phyloP scores from a whole-genome alignment of 2,797 vertebrate genomes.

The Rallus crepitans region DNA sequence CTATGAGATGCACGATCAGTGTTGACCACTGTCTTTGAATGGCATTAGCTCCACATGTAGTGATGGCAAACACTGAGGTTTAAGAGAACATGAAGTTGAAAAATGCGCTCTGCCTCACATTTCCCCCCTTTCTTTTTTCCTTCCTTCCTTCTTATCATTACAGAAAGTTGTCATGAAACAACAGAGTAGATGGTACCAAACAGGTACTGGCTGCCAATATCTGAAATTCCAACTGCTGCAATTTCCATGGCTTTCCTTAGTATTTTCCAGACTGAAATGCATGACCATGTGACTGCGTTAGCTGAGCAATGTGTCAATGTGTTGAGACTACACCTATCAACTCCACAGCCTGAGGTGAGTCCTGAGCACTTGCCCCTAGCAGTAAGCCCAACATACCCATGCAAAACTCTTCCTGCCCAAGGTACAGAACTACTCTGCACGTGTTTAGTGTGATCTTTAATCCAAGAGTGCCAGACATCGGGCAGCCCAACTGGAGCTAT shows the following conservation, averaged over 20 bases:
- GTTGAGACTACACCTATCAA: not conserved
- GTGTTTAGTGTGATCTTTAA: not conserved
- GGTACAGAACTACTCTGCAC: not conserved
- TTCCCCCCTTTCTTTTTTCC: too few relatives aligned
- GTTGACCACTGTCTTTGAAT: not conserved
- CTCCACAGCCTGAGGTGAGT: not conserved
- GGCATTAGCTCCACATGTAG: not conserved
- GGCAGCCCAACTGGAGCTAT: not conserved
- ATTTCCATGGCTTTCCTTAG: not conserved
- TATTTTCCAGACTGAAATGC: not conserved
- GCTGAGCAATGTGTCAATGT: not conserved
- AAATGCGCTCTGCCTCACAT: not conserved
- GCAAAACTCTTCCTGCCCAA: not conserved
- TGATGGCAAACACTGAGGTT: not conserved
- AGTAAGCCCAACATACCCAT: not conserved
- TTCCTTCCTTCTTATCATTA: not conserved
- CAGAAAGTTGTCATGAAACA: not conserved
- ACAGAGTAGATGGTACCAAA: not conserved
- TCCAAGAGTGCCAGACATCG: not conserved
- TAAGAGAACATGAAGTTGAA: not conserved
- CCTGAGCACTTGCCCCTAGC: not conserved
- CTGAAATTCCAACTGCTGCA: not conserved
- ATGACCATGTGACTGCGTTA: not conserved
- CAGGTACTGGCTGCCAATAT: not conserved
- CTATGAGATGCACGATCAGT: rapidly evolving